Base-by-base conservation (phyloP, 2,797 vertebrate genomes). In the Semaprochilodus insignis region DNA sequence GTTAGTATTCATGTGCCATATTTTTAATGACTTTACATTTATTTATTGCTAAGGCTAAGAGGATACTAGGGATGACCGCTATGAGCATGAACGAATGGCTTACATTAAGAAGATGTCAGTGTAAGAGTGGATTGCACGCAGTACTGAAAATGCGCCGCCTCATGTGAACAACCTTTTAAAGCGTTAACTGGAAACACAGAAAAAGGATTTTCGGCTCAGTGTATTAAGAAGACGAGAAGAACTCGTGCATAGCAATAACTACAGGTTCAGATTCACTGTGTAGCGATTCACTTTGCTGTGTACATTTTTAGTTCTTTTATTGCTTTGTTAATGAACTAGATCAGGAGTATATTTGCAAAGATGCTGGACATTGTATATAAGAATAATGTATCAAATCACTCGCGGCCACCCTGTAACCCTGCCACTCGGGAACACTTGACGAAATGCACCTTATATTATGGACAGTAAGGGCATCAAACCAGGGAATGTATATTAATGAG, bases 71-170 rank as follows among this genome's bases (percentile, higher is more conserved):
- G 14, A 69, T 13, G 44, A 21, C 77, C 19, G 3, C n/a, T 67
- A 74, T 74, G 62, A 52, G 62, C 82, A 74, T 83, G 73, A 74
- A 21, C 1, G 84, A 83, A 91, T 91, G 72, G 92, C 91, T 92
- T 92, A 93, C 91, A 91, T 92, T 92, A 90, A 93, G 92, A 93
- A 91, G 86, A 90, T 81, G 62, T 59, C 55, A 83, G 86, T 83
- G 79, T 74, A 84, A 36, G 81, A 78, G 72, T 83, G 75, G 55
- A 78, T 73, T 81, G 75, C 82, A 79, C 65, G 51, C 51, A 63
- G 21, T 52, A 76, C 8, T 72, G 27, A 78, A 71, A 48, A 60
- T 55, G 13, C 6, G 63, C 31, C 40, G 31, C 31, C 44, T 74
- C 48, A 23, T 73, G 40, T 65, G 52, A 52, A 51, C 44, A 34